Base-by-base conservation (phyloP, 2,888 invertebrate species). In the Psococerastis gibbosa region DNA sequence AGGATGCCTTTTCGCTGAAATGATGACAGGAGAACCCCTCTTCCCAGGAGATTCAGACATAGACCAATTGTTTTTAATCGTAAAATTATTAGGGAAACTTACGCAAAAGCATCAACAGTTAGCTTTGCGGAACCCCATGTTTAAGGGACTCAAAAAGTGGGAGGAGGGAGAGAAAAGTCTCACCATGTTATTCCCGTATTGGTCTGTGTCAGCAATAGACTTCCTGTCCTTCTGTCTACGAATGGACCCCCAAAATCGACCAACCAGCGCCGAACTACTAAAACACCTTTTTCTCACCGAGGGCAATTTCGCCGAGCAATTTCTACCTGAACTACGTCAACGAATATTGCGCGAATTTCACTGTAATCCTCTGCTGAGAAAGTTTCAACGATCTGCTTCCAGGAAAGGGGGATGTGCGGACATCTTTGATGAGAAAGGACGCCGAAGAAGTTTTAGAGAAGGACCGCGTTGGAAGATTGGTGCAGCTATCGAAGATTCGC, bases 11-110 rank as follows among this genome's bases (percentile, higher is more conserved):
- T 75, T 78, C 53, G 73, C 83, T 2, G 88, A 88, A 65, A 83
- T 88, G 78, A 65, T 85, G 62, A 81, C 78, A 0, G 85, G 85
- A 0, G 82, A 84, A 53, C 84, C 88, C 0, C 60, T 88, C 42
- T 87, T 87, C 61, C 85, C 88, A 0, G 88, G 88, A 0, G 84
- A 88, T 54, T 85, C 85, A 1, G 88, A 89, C 58, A 80, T 88
- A 44, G 89, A 89, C 58, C 88, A 88, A 56, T 67, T 89, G 1
- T 82, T 78, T 52, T 72, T 80, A 49, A 87, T 88, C 49, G 78
- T 80, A 32, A 78, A 76, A 61, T 69, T 75, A 55, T 68, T 87
- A 47, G 88, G 85, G 75, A 52, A 63, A 67, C 61, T 68, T 8
- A 64, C 64, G 47, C 48, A 54, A 15, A 56, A 62, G 22, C 68